Conservation (phyloP, 2,797 vertebrate species). For the Paedocypris micromegethes region DNA sequence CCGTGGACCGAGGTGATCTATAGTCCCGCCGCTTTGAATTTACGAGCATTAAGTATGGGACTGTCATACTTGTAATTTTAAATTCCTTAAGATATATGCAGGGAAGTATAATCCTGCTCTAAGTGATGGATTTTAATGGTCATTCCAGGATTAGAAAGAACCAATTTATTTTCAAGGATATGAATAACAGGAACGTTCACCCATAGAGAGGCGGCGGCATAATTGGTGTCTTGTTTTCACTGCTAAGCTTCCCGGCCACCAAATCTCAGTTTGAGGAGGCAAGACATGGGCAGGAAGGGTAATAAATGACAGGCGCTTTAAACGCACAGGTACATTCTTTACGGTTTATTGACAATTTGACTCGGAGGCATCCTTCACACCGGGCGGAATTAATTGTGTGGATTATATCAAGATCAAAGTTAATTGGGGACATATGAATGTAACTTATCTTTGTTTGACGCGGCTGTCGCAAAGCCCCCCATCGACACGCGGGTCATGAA, state of each 20-base stretch:
- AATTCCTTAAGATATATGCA: constrained; percentile 39
- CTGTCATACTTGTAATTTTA: constrained; percentile 42
- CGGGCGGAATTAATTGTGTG: constrained; percentile 21
- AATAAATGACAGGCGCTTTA: constrained; percentile 16
- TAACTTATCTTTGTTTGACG: constrained; percentile 14
- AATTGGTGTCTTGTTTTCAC: constrained; percentile 40
- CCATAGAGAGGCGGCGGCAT: constrained; percentile 33
- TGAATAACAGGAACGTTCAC: constrained; percentile 48
- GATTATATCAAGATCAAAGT: constrained; percentile 20
- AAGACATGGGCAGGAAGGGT: constrained; percentile 8
- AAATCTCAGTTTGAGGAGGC: constrained; percentile 27
- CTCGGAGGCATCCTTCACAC: constrained; percentile 9
- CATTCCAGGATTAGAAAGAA: constrained; percentile 50
- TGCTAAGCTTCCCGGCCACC: constrained; percentile 23
- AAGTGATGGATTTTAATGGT: constrained; percentile 51
- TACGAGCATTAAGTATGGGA: constrained; percentile 42
- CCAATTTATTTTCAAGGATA: constrained; percentile 46
- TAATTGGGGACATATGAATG: constrained; percentile 31
- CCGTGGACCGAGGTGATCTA: constrained; percentile 35
- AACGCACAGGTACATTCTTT: constrained; percentile 15
- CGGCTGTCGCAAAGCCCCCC: constrained; percentile 10
- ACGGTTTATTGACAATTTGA: constrained; percentile 21
- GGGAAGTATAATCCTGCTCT: constrained; percentile 40
- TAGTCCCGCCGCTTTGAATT: constrained; percentile 42
- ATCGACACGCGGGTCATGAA: constrained; percentile 29